Conservation (phyloP, 2,113 vertebrate genomes). For the Pelecanoides urinatrix region DNA sequence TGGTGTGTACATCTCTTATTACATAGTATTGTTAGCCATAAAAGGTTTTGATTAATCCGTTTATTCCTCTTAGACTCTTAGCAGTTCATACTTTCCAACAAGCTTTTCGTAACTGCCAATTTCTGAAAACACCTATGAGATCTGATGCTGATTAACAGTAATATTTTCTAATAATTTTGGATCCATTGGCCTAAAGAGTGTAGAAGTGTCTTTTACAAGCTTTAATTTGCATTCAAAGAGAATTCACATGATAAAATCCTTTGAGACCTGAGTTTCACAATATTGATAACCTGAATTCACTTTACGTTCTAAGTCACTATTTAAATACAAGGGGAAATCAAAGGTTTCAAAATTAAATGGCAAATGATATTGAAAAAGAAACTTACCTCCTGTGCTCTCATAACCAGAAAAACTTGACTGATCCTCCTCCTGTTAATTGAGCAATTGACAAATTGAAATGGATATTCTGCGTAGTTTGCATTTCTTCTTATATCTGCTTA, state of each 20-base stretch:
- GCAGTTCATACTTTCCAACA: background rate
- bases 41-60: background rate
- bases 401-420: slow-evolving; percentile 75
- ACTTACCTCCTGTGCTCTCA: slow-evolving; percentile 81
- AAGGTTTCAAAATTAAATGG: background rate
- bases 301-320: background rate
- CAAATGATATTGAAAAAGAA: background rate
- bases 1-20: background rate
- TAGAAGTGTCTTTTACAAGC: background rate
- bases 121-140: background rate
- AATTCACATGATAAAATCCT: background rate
- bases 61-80: background rate
- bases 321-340: background rate
- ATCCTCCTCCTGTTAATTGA: slow-evolving; percentile 79
- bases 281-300: background rate
- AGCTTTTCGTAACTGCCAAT: background rate
- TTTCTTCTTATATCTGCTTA: background rate
- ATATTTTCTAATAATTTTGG: background rate
- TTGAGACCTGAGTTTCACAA: background rate
- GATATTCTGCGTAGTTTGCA: background rate
- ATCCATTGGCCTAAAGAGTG: background rate
- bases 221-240: background rate
- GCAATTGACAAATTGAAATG: slow-evolving; percentile 44
- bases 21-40: background rate
- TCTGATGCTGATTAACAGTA: background rate